Evolutionary conservation across 35 echinoderm and acorn worm genomes (phyloP).

Genomic region (Acanthaster planci): DNA sequence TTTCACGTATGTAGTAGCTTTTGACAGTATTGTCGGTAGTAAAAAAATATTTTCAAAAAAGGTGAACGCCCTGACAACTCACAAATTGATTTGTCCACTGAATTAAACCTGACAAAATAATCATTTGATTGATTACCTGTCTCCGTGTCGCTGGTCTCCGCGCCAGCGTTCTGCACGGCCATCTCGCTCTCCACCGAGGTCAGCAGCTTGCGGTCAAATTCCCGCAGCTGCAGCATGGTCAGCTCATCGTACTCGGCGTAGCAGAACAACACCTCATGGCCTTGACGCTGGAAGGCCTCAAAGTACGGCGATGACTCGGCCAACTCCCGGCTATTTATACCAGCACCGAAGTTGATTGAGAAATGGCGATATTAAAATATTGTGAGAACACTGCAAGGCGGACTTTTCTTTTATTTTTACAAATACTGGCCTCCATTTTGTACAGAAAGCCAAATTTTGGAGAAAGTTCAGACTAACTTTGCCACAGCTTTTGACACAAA

Average conservation of each 20-base stretch:
- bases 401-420: too few species aligned
- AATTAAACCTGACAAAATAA: too few species aligned
- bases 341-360: background rate
- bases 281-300: constrained; percentile 73
- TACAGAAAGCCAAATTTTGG: too few species aligned
- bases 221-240: constrained; percentile 83
- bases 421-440: too few species aligned
- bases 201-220: constrained; percentile 94
- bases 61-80: too few species aligned
- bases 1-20: too few species aligned
- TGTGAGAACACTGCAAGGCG: background rate
- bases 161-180: constrained; percentile 49
- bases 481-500: too few species aligned
- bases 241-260: constrained; percentile 99
- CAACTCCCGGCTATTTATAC: constrained; percentile 80
- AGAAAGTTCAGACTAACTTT: too few species aligned
- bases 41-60: too few species aligned
- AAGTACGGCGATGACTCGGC: constrained; percentile 91
- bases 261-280: constrained; percentile 89
- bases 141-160: constrained; percentile 16
- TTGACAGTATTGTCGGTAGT: too few species aligned
- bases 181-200: constrained; percentile 93
- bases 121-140: background rate
- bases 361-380: background rate
- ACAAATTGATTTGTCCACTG: too few species aligned